Percentiles rank a stretch among this genome's conserved stretches.
Evolutionary conservation across 2,113 vertebrate species (phyloP).

Genomic region (Lasiurus cinereus): DNA sequence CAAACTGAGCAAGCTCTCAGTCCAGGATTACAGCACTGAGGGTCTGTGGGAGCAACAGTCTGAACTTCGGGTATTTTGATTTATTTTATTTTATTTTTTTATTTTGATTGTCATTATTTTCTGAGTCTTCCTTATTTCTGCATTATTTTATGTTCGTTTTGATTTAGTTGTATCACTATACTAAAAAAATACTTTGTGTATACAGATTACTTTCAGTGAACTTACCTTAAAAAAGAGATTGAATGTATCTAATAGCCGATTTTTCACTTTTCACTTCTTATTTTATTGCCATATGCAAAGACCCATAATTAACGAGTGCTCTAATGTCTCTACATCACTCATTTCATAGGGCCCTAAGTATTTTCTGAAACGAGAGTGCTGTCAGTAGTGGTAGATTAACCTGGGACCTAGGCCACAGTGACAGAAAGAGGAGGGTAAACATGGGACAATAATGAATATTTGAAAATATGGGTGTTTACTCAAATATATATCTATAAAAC

Average conservation of each 20-base stretch:
- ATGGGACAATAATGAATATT: background rate
- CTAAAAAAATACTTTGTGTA: background rate
- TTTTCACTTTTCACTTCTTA: constrained; percentile 5
- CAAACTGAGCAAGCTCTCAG: constrained; percentile 91
- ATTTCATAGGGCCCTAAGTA: background rate
- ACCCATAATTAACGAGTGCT: background rate
- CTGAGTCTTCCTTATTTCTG: constrained; percentile 70
- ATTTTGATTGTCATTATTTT: constrained; percentile 61
- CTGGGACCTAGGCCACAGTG: accelerated
- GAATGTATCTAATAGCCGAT: background rate
- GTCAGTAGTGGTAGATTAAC: background rate
- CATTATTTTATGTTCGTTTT: constrained; percentile 60
- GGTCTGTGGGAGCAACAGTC: constrained; percentile 92
- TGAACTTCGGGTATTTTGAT: constrained; percentile 95
- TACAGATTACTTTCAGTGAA: background rate
- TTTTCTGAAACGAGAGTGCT: background rate
- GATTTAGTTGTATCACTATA: constrained; percentile 51
- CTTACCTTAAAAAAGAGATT: background rate
- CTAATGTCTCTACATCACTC: background rate
- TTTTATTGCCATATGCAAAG: background rate
- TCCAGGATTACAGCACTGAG: constrained; percentile 92
- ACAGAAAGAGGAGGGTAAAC: background rate
- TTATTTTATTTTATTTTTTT: constrained; percentile 81
- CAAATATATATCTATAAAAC: background rate
- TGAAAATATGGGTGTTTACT: background rate